phyloP scores from a whole-genome alignment of 2,113 vertebrate genomes.

The Vireo altiloquus region DNA sequence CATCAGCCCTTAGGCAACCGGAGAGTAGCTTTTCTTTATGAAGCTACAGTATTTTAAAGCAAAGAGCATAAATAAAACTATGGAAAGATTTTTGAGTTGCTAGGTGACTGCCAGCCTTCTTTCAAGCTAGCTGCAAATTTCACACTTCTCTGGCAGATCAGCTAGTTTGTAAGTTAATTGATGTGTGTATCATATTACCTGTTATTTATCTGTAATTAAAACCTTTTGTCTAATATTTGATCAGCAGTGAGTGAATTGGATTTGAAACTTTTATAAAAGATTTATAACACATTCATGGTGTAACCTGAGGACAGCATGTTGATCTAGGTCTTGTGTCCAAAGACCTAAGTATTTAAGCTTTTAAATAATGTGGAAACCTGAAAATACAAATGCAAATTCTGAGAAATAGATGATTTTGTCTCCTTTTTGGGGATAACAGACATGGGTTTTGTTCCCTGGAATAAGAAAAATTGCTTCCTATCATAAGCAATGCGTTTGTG shows the following conservation, averaged over 20 bases:
- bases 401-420: neutral
- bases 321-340: neutral
- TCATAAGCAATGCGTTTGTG: neutral
- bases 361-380: neutral
- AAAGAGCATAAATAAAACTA: neutral
- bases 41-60: neutral
- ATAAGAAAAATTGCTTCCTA: neutral
- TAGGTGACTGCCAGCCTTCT: neutral
- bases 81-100: neutral
- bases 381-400: neutral
- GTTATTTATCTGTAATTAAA: neutral
- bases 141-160: neutral
- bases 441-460: rapidly evolving
- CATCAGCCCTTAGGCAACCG: neutral
- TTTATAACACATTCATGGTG: rapidly evolving
- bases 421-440: neutral
- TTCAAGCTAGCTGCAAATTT: neutral
- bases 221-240: neutral
- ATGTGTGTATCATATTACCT: neutral
- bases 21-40: neutral
- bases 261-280: neutral
- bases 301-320: neutral
- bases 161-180: neutral
- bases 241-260: neutral
- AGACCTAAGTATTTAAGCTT: neutral